Conservation (phyloP, 1,140 invertebrate genomes). For the Sipha flava region DNA sequence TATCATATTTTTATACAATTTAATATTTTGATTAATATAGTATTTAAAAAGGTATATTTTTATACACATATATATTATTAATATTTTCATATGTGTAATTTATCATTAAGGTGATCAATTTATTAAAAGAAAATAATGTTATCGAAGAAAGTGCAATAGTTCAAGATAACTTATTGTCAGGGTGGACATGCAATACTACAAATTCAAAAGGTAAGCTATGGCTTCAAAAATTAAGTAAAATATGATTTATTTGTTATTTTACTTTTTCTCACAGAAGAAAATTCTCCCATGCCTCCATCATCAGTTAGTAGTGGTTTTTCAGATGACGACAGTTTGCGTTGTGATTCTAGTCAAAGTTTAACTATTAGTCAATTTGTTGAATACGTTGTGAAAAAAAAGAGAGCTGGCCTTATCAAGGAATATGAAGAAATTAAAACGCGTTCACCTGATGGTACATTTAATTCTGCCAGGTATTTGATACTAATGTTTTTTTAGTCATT, state of each 20-base stretch:
- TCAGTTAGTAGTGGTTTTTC: constrained; percentile 76
- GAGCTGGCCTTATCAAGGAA: constrained; percentile 70
- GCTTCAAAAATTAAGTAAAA: background rate
- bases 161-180: background rate
- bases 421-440: constrained; percentile 75
- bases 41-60: too few relatives aligned
- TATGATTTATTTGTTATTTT: background rate
- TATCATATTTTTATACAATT: background rate
- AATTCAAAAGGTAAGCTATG: background rate
- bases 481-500: background rate
- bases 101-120: background rate
- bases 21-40: too few relatives aligned
- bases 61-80: too few relatives aligned
- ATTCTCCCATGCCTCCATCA: constrained; percentile 59
- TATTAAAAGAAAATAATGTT: background rate
- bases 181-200: constrained; percentile 12
- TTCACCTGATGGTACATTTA: constrained; percentile 74
- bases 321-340: constrained; percentile 76
- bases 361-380: constrained; percentile 69
- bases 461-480: constrained; percentile 52
- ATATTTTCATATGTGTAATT: background rate
- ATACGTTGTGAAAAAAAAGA: constrained; percentile 61
- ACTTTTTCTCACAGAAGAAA: constrained; percentile 33
- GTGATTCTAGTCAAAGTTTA: constrained; percentile 54
- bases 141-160: background rate